Evolutionary conservation across 2,797 vertebrate species (phyloP).

Genomic region (Delichon dasypus): DNA sequence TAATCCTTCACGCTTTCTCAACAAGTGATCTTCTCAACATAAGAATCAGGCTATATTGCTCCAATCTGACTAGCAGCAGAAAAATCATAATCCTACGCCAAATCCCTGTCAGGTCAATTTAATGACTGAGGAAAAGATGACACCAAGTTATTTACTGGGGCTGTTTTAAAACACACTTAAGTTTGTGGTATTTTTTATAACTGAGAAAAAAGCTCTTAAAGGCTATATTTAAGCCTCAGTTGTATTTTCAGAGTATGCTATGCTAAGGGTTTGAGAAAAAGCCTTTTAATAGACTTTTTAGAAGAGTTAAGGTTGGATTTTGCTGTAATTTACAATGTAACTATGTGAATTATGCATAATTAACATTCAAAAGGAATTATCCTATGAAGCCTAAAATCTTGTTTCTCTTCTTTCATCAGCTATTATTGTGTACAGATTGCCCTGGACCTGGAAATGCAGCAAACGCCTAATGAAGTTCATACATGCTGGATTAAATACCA

Average conservation of each 20-base stretch:
- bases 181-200: neutral
- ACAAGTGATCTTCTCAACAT: neutral
- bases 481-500: constrained; percentile 84
- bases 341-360: neutral
- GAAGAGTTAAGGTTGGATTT: neutral
- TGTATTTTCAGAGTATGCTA: neutral
- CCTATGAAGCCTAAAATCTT: neutral
- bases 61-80: neutral
- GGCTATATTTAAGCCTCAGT: neutral
- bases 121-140: neutral
- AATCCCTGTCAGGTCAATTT: neutral
- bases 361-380: neutral
- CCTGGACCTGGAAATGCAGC: constrained; percentile 94
- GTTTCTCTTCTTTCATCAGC: constrained; percentile 75
- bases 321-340: neutral
- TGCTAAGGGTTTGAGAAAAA: neutral
- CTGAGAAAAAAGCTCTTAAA: neutral
- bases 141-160: neutral
- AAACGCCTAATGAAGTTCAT: constrained; percentile 92
- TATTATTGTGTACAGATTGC: constrained; percentile 93
- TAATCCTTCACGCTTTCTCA: neutral
- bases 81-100: neutral
- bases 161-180: neutral
- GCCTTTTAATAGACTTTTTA: neutral
- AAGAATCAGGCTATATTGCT: neutral